A percentile compares a stretch with the other conserved stretches of the same genome.
These are phyloP conservation scores for Syncerus caffer DNA, from an alignment of 2,797 vertebrate species.

Conservation along the genomic window DNA sequence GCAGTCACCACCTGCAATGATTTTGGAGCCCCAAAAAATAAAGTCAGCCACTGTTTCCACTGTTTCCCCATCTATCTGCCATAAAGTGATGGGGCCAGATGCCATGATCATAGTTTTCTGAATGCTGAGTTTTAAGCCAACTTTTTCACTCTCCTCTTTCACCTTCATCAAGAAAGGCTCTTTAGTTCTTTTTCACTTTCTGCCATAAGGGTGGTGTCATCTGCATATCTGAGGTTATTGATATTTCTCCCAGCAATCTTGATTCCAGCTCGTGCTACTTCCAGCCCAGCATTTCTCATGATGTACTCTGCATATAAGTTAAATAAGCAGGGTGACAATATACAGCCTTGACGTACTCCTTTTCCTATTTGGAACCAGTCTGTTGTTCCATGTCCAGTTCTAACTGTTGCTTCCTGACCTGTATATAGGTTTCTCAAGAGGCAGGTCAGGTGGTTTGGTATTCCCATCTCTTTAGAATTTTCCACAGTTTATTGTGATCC, in stretches of 20 bases:
- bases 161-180: not conserved
- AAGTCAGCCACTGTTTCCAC: not conserved
- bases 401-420: not conserved
- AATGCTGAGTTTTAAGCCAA: not conserved
- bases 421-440: not conserved
- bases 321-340: not conserved
- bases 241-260: not conserved
- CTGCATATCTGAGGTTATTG: not conserved
- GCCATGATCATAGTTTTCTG: not conserved
- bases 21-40: not conserved
- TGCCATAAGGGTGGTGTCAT: not conserved
- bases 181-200: not conserved
- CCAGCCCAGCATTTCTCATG: not conserved
- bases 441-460: not conserved
- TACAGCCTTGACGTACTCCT: not conserved
- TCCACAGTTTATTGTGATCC: not conserved
- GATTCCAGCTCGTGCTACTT: not conserved
- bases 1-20: not conserved
- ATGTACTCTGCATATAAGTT: not conserved
- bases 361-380: not conserved
- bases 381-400: not conserved
- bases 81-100: not conserved
- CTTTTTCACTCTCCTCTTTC: not conserved
- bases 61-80: not conserved
- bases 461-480: not conserved